phyloP scores from a whole-genome alignment of 2,113 vertebrate species.

The Semicossyphus pulcher region DNA sequence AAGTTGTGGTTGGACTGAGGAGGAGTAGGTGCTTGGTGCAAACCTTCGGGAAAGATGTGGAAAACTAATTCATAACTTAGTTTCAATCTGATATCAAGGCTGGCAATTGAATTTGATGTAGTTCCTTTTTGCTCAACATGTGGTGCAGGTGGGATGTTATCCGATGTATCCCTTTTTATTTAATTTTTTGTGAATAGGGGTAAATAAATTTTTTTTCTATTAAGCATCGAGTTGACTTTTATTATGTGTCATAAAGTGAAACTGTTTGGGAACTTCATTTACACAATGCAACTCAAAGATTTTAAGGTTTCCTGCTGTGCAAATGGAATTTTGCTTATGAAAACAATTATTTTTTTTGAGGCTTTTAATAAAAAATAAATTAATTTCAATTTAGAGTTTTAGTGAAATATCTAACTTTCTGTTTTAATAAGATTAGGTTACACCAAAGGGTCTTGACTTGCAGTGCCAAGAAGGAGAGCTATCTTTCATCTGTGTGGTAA shows the following conservation, averaged over 20 bases:
- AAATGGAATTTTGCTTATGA: too few relatives aligned
- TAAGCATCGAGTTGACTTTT: slow-evolving; percentile 43
- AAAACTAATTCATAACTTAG: slow-evolving; percentile 65
- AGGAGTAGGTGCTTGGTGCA: slow-evolving; percentile 57
- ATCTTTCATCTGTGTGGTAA: too few relatives aligned
- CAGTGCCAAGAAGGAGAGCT: too few relatives aligned
- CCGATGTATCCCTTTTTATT: slow-evolving; percentile 79
- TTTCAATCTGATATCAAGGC: slow-evolving; percentile 72
- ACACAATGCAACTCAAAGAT: too few relatives aligned
- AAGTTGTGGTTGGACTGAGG: slow-evolving; percentile 60
- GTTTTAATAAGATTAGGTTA: too few relatives aligned
- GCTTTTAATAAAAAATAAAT: too few relatives aligned
- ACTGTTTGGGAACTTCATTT: too few relatives aligned
- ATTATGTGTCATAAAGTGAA: not conserved
- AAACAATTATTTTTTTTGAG: too few relatives aligned
- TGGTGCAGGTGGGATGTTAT: slow-evolving; percentile 79
- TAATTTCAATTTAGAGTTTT: too few relatives aligned
- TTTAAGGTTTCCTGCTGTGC: too few relatives aligned
- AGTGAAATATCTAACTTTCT: too few relatives aligned
- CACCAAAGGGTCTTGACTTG: too few relatives aligned
- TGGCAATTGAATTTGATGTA: slow-evolving; percentile 69
- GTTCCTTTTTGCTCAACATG: slow-evolving; percentile 67
- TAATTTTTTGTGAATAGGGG: slow-evolving; percentile 79
- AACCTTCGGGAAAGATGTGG: slow-evolving; percentile 64
- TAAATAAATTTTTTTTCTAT: slow-evolving; percentile 82